Evolutionary conservation across 1,140 invertebrate species (phyloP), one percentile per base, ranked within the genome.

Genomic region (Bombus polaris): DNA sequence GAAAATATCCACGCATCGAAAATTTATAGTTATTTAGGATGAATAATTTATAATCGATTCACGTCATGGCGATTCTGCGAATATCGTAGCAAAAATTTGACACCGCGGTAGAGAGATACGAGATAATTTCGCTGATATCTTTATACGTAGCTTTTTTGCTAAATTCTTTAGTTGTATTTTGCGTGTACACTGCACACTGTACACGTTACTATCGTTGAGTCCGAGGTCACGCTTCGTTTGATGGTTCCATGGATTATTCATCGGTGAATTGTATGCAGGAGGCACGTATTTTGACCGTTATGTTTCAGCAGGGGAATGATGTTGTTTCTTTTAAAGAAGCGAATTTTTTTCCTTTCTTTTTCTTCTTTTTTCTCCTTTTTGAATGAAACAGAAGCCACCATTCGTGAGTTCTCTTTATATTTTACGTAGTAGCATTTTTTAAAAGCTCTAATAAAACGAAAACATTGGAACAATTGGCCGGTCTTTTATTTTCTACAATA

Each of bases 251-350:
- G 70, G 70, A 72, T 72, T 72, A 72, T 72, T 72, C 70, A 72
- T 72, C 22, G 70, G 28, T n/a, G 37, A 72, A 72, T 72, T 72
- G 70, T 72, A 72, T 42, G 70, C 70, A 72, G 37, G 39, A 42
- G 70, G 70, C 70, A 72, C 70, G 70, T 72, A 72, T 72, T 72
- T 42, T 42, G 70, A 72, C 70, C 70, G 39, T 72, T 72, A 72
- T 72, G 35, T 42, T 72, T 42, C 6, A 72, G 6, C 39, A 13
- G 37, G 12, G 70, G 70, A 42, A n/a, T 25, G 39, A 71, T 39
- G 22, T n/a, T 71, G 22, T 42, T 72, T 42, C 39, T n/a, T 72
- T 15, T 39, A n/a, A 72, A 72, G 25, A n/a, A 42, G 25, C 22
- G 12, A 39, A 39, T 39, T 39, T 28, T n/a, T 42, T 6, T n/a